A percentile compares a stretch with the other conserved stretches of the same genome.
Conservation (phyloP, 1,140 invertebrate species). For the Scaptomyza graminum region DNA sequence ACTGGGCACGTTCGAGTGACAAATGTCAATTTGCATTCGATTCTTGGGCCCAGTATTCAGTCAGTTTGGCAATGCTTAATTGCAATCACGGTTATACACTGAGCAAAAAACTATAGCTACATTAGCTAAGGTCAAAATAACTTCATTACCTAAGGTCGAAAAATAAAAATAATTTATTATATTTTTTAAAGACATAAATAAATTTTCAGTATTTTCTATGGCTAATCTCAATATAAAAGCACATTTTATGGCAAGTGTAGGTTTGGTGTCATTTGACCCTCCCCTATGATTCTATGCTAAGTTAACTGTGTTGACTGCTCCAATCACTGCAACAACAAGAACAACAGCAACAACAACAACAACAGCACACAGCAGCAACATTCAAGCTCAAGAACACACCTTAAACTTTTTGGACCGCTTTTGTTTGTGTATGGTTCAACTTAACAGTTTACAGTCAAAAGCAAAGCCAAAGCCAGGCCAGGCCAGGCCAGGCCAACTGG, state of each 20-base stretch:
- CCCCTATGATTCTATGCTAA: constrained; percentile 1
- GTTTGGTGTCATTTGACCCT: background rate
- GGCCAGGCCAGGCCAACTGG: constrained; percentile 46
- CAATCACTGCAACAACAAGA: constrained; percentile 44
- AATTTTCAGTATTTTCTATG: background rate
- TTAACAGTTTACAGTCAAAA: constrained; percentile 23
- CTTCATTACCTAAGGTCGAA: no score
- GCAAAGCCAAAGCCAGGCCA: constrained; percentile 27
- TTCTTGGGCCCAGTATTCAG: constrained; percentile 60
- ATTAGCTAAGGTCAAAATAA: no score
- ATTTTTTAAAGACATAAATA: no score
- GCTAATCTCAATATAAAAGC: no score
- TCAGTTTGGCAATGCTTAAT: constrained; percentile 67
- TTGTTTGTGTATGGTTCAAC: constrained; percentile 37
- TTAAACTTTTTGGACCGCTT: constrained; percentile 66
- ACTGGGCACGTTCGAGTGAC: constrained; percentile 74
- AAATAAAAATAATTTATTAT: no score
- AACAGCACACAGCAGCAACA: constrained; percentile 25
- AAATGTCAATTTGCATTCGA: constrained; percentile 82
- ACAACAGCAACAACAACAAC: constrained; percentile 38
- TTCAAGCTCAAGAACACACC: constrained; percentile 83
- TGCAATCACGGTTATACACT: constrained; percentile 39
- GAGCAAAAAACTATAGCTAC: background rate
- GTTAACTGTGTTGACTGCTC: constrained; percentile 20
- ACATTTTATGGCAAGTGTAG: background rate